Evolutionary conservation across 2,797 vertebrate species (phyloP).

Genomic region (Gallirallus australis): DNA sequence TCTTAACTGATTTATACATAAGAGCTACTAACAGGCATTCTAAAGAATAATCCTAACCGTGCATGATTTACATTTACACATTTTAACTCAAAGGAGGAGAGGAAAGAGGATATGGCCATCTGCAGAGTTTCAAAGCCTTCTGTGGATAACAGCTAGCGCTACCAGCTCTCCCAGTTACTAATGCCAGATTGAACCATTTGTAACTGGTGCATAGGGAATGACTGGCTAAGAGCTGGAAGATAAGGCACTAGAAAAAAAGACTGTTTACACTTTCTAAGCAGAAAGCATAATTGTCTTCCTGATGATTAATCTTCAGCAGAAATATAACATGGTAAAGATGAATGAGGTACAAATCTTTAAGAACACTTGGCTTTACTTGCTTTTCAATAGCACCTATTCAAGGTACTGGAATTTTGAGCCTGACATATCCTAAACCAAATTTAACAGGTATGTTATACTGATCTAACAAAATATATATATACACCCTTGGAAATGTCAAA

Average conservation of each 20-base stretch:
- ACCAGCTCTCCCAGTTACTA: constrained; percentile 27
- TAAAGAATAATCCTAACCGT: constrained; percentile 31
- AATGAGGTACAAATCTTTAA: neutral
- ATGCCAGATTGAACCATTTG: constrained; percentile 38
- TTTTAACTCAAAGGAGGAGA: constrained; percentile 8
- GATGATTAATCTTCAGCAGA: neutral
- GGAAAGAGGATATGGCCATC: constrained; percentile 54
- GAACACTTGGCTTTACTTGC: neutral
- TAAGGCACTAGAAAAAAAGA: neutral
- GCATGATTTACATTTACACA: constrained; percentile 47
- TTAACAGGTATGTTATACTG: neutral
- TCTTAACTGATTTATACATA: constrained; percentile 22
- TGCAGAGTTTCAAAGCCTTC: neutral
- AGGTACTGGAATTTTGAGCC: neutral
- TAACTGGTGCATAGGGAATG: neutral
- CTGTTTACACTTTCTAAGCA: neutral
- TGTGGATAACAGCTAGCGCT: neutral
- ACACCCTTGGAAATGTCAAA: neutral
- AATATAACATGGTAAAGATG: neutral
- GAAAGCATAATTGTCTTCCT: constrained; percentile 6
- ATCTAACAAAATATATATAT: neutral
- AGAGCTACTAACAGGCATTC: constrained; percentile 44
- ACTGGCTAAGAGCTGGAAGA: neutral
- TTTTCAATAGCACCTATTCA: neutral
- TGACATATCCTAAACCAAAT: neutral